Evolutionary conservation across 2,113 vertebrate genomes (phyloP).

Genomic region (Labrus mixtus): DNA sequence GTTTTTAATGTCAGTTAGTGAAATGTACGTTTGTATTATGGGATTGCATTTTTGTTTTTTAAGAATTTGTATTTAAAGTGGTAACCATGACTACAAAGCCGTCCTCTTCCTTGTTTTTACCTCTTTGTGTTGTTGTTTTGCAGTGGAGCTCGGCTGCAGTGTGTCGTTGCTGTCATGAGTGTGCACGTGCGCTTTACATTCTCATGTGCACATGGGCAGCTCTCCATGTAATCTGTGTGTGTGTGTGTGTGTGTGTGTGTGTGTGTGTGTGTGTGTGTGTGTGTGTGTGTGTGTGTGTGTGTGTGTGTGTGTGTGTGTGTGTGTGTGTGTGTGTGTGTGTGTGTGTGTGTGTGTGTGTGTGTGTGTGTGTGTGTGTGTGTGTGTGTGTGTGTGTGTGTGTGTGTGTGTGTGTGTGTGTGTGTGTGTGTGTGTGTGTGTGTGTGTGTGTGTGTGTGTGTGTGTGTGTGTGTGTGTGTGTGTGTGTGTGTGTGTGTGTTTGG

Average conservation of each 20-base stretch:
- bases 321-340: background rate
- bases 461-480: background rate
- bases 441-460: background rate
- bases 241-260: background rate
- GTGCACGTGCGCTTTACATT: constrained; percentile 12
- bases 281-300: background rate
- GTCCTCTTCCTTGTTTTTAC: background rate
- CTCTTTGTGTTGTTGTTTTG: background rate
- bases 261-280: background rate
- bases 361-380: background rate
- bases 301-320: background rate
- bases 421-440: background rate
- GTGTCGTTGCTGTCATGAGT: background rate
- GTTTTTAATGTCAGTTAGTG: too few species aligned
- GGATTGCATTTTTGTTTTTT: too few species aligned
- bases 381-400: background rate
- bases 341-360: background rate
- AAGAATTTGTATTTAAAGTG: background rate
- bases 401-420: background rate
- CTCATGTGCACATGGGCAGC: constrained; percentile 19
- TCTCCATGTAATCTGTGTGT: constrained; percentile 18
- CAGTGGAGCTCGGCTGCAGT: constrained; percentile 9
- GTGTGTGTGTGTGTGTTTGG: constrained; percentile 3
- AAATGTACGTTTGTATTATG: background rate
- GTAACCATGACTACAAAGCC: background rate